Base-by-base conservation (phyloP, 1,140 invertebrate genomes). In the Bombus sibiricus region DNA sequence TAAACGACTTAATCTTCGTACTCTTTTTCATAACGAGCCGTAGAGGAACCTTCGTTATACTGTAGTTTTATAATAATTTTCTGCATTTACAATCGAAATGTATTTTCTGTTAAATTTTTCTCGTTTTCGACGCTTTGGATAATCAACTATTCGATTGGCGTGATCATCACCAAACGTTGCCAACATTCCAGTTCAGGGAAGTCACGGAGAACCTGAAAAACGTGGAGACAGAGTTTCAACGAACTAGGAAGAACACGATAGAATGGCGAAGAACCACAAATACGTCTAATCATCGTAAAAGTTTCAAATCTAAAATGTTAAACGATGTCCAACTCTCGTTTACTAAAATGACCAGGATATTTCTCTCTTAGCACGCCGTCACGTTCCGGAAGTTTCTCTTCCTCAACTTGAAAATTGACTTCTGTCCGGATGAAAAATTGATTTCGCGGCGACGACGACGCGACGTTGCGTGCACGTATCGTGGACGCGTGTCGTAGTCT, bases 361-460 rank as follows among this genome's bases (percentile, higher is more conserved):
- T 53, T 75, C 32, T 25, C 41, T 9, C 8, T 41, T 10, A 69
- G 68, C 10, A 8, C 18, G 22, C 10, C 18, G 73, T 34, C 73
- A 15, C 37, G 69, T 13, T 34, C 2, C 32, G 32, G 13, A 75
- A 75, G 34, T 22, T 75, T 62, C 59, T 22, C 59, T 12, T n/a
- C 3, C 10, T 12, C 28, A 5, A 62, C 32, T 76, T 72, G 79
- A 53, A 81, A 81, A 81, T 81, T 82, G 53, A 75, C 73, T 75
- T 34, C 39, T 75, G 37, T 10, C 22, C 47, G 79, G 13, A 28
- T 78, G 76, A 66, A 78, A 78, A 78, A 78, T 64, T 78, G 76
- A 64, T 43, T 77, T 62, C 9, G 13, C 25, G 13, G 12, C 25
- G 57, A 62, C 59, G 57, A 59, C 59, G 12, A 62, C 59, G 28